Evolutionary conservation across 2,113 vertebrate genomes (phyloP), one percentile per base, ranked within the genome.

Genomic region (Cephalopterus ornatus): DNA sequence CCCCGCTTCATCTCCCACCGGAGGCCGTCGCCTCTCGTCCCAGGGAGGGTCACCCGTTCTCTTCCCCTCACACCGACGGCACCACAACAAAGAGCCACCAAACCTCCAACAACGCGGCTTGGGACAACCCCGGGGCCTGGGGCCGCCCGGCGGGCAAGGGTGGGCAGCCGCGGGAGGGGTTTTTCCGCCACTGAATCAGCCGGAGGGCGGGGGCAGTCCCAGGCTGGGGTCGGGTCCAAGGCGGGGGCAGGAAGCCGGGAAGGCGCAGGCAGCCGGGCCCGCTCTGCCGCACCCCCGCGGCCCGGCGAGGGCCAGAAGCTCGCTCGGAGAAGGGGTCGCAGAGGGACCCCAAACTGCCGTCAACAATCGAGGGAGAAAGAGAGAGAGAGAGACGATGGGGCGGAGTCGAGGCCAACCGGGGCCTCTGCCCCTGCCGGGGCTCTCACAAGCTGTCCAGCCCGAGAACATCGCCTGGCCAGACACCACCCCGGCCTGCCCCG

Each of bases 11-110:
- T 20, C 5, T 6, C 33, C 26, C 50, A 42, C 7, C 4, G 33
- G 21, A n/a, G 52, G 52, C 77, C 35, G 7, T 20, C 11, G 8
- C 41, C 33, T 33, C 16, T 22, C 11, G 9, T 53, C 28, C n/a
- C 24, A 11, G 11, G 37, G 27, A 11, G 24, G 35, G 75, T 71
- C 59, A 62, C 27, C 44, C 8, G 5, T 30, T 33, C n/a, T 50
- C 24, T 10, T 13, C 17, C 22, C 37, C 26, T 11, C 8, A 49
- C 67, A 88, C 62, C 39, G 72, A 93, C 56, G 47, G 55, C 52
- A 44, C 39, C 50, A 87, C 85, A 62, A 97, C 97, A 97, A 97
- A 97, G 94, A 96, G 79, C 85, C 87, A 82, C 80, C 94, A 92
- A 88, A 87, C 70, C 78, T 95, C 81, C 93, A 70, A 65, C 93